A percentile compares a stretch with the other conserved stretches of the same genome.
Evolutionary conservation across 1,140 invertebrate species (phyloP).

Genomic region (Agrilus planipennis): DNA sequence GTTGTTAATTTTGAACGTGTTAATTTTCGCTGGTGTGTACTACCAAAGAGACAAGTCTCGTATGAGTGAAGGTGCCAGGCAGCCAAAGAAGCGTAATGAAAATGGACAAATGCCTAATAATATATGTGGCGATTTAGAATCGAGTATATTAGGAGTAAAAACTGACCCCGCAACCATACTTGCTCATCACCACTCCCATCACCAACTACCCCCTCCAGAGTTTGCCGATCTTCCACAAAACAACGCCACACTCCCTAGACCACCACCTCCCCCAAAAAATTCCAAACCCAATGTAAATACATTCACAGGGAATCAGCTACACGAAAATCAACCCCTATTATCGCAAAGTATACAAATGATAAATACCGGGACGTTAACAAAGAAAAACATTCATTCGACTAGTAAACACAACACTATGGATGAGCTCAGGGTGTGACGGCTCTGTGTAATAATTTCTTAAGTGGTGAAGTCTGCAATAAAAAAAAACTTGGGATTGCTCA

Average conservation of each 20-base stretch:
- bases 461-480: conserved; percentile 1
- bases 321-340: conserved; percentile 47
- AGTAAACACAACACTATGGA: conserved; percentile 56
- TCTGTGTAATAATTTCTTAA: neutral
- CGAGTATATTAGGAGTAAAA: conserved; percentile 50
- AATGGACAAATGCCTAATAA: conserved; percentile 77
- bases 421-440: conserved; percentile 65
- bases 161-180: conserved; percentile 53
- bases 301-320: conserved; percentile 43
- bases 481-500: conserved; percentile 6
- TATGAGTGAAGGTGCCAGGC: conserved; percentile 44
- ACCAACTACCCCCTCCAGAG: conserved; percentile 64
- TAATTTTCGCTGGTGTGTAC: conserved; percentile 89
- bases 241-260: conserved; percentile 50
- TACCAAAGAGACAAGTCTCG: conserved; percentile 81
- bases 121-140: conserved; percentile 65
- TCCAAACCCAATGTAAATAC: conserved; percentile 49
- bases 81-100: conserved; percentile 62
- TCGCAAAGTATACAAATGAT: conserved; percentile 55
- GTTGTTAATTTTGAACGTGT: conserved; percentile 75
- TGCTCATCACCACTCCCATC: conserved; percentile 55
- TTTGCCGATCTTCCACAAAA: conserved; percentile 62
- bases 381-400: conserved; percentile 51
- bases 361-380: conserved; percentile 51
- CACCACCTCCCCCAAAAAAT: conserved; percentile 62